These are phyloP conservation scores for Caenorhabditis parvicauda DNA, from an alignment of 2,888 invertebrate species.

Conservation along the genomic window DNA sequence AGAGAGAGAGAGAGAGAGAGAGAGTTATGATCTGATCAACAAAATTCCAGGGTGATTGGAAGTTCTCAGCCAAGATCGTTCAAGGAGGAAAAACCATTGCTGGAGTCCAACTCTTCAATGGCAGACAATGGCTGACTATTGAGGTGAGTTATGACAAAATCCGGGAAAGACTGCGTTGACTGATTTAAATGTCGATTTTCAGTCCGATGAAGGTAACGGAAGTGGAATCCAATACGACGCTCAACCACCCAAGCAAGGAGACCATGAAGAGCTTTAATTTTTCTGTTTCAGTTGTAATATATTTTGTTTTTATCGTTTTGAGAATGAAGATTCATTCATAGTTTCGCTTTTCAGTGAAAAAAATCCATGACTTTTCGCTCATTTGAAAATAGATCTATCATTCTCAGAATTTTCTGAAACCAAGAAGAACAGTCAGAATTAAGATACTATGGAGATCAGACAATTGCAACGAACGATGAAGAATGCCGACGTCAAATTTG, in stretches of 20 bases:
- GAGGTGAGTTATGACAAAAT: constrained; percentile 11
- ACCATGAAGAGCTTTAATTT: constrained; percentile 19
- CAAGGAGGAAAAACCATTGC: constrained; percentile 32
- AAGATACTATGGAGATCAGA: no score
- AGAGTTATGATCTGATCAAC: constrained; percentile 8
- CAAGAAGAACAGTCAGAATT: no score
- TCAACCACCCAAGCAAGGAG: constrained; percentile 17
- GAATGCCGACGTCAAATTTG: no score
- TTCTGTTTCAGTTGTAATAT: background rate
- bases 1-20: background rate
- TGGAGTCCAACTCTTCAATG: constrained; percentile 36
- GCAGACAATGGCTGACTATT: constrained; percentile 37
- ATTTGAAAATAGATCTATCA: no score
- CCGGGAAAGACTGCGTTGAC: background rate
- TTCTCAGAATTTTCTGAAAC: no score
- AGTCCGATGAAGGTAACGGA: constrained; percentile 19
- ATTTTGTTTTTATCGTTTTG: constrained; percentile 4
- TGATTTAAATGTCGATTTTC: constrained; percentile 3
- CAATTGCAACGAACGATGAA: no score
- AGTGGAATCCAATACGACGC: constrained; percentile 23
- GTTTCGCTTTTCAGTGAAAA: no score
- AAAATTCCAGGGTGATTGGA: constrained; percentile 9
- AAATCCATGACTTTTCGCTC: no score
- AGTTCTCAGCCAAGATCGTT: constrained; percentile 30
- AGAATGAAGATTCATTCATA: no score